Conservation (phyloP, 2,888 invertebrate species). For the Plutella xylostella region DNA sequence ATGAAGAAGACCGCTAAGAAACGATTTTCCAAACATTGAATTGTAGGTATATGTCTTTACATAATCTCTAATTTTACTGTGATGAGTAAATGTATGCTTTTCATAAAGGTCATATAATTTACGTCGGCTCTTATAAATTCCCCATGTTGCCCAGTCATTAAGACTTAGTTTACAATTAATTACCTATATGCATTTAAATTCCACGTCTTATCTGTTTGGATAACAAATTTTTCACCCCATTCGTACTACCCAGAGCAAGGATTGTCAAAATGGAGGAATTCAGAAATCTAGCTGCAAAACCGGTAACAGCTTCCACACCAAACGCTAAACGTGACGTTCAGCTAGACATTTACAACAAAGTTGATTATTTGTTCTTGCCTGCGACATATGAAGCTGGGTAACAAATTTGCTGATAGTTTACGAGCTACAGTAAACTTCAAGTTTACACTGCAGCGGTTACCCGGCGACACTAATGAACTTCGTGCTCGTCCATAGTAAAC, state of each 20-base stretch:
- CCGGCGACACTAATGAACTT: conserved; percentile 26
- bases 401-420: conserved; percentile 22
- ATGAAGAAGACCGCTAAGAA: no score
- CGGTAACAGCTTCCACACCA: no score
- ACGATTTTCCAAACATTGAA: no score
- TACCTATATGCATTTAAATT: no score
- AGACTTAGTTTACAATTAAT: neutral
- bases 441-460: conserved; percentile 16
- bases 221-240: neutral
- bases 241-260: neutral
- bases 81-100: no score
- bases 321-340: neutral
- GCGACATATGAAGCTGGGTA: neutral
- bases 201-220: no score
- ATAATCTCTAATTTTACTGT: no score
- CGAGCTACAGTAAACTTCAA: conserved; percentile 19
- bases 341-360: conserved; percentile 1
- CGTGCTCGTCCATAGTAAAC: conserved; percentile 16
- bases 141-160: no score
- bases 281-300: neutral
- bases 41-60: no score
- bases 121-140: no score
- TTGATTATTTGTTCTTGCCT: neutral
- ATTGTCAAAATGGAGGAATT: neutral
- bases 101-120: no score